These are phyloP conservation scores for Hippocampus kuda DNA, from an alignment of 2,797 vertebrate species.

Conservation along the genomic window DNA sequence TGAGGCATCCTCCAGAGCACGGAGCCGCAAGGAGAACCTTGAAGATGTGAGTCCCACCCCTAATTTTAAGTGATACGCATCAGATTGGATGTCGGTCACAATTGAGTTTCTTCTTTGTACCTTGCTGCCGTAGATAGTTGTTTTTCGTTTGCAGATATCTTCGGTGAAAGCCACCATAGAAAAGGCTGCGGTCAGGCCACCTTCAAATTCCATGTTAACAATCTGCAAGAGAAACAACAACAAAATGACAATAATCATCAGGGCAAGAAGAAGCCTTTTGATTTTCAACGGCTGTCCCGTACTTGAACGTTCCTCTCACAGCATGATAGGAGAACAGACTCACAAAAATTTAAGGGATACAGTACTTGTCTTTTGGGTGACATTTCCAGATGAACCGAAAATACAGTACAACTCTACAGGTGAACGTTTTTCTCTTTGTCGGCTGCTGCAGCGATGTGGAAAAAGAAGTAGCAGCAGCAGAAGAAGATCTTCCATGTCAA, in stretches of 20 bases:
- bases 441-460: no score
- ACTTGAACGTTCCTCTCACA: neutral
- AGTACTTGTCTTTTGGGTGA: neutral
- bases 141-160: slow-evolving; percentile 63
- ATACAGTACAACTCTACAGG: neutral
- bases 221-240: slow-evolving; percentile 49
- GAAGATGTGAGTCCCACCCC: no score
- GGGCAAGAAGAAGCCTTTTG: slow-evolving; percentile 1
- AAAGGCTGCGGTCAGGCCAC: slow-evolving; percentile 74
- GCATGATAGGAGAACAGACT: neutral
- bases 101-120: slow-evolving; percentile 39
- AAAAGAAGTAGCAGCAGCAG: no score
- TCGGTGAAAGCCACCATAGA: slow-evolving; percentile 79
- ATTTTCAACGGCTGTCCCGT: neutral
- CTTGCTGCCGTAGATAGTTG: slow-evolving; percentile 72
- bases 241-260: neutral
- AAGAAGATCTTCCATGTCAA: no score
- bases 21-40: no score
- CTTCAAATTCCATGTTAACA: slow-evolving; percentile 82
- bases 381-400: neutral
- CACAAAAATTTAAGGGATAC: neutral
- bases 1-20: no score
- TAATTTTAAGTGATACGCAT: neutral
- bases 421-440: no score
- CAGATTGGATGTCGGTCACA: neutral